Evolutionary conservation across 2,888 invertebrate genomes (phyloP).

Genomic region (Sinelater perroti): DNA sequence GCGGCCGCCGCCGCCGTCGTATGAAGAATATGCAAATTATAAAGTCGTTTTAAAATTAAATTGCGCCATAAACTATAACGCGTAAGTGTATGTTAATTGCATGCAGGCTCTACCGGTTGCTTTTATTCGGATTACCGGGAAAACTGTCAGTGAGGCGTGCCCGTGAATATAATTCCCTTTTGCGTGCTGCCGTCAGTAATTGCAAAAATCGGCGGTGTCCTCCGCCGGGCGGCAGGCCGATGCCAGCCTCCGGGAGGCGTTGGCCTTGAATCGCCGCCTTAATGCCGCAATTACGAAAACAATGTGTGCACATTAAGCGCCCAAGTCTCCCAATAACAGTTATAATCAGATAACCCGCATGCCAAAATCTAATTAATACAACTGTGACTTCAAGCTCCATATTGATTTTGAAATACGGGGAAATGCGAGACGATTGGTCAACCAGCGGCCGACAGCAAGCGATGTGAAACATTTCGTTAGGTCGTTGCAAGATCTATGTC

Average conservation of each 20-base stretch:
- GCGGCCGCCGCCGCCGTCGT: conserved; percentile 11
- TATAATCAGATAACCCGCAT: not conserved
- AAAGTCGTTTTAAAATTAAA: conserved; percentile 25
- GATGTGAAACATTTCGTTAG: too few species aligned
- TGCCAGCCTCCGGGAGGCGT: too few species aligned
- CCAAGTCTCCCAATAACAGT: conserved; percentile 1
- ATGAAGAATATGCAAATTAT: conserved; percentile 30
- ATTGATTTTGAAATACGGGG: too few species aligned
- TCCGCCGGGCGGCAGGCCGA: not conserved
- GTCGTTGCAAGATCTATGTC: too few species aligned
- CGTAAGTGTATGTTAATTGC: conserved; percentile 25
- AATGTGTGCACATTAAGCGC: not conserved
- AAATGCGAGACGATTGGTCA: too few species aligned
- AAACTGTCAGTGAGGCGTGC: conserved; percentile 24
- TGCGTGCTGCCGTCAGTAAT: conserved; percentile 6
- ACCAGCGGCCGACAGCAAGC: too few species aligned
- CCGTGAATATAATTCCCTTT: conserved; percentile 1
- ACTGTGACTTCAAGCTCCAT: too few species aligned
- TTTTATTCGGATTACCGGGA: conserved; percentile 28
- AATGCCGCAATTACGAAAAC: conserved; percentile 6
- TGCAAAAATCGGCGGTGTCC: not conserved
- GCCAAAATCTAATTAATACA: too few species aligned
- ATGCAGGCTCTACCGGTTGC: conserved; percentile 17
- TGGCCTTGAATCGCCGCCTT: conserved; percentile 11
- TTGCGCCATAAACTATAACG: conserved; percentile 26